Evolutionary conservation across 2,113 vertebrate species (phyloP).

Genomic region (Dicrurus megarhynchus): DNA sequence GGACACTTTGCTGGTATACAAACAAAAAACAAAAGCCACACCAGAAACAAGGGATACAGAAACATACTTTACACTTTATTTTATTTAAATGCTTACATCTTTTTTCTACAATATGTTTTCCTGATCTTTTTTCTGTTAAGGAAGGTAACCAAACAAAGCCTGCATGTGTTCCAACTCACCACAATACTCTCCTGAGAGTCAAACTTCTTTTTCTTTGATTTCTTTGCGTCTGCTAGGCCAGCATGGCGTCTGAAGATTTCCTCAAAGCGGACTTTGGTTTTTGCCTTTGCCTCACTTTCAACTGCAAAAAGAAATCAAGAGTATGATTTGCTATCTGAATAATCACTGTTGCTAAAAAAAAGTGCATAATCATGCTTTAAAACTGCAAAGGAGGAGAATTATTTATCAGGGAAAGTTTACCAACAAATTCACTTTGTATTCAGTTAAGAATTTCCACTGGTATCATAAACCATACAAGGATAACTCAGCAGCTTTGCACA

Average conservation of each 20-base stretch:
- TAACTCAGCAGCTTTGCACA: neutral
- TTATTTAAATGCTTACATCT: neutral
- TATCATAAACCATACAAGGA: neutral
- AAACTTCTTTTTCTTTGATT: slow-evolving; percentile 72
- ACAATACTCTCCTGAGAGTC: slow-evolving; percentile 77
- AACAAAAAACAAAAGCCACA: neutral
- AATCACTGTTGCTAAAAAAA: neutral
- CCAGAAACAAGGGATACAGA: neutral
- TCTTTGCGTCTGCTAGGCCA: slow-evolving; percentile 68
- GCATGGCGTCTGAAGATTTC: slow-evolving; percentile 83
- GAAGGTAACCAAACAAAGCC: neutral
- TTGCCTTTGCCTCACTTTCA: slow-evolving; percentile 87
- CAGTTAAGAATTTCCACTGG: neutral
- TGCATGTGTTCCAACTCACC: slow-evolving; percentile 70
- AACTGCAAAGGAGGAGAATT: neutral
- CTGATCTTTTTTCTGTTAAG: neutral
- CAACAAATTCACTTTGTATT: neutral
- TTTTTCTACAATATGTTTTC: neutral
- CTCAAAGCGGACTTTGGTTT: slow-evolving; percentile 86
- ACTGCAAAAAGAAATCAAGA: slow-evolving; percentile 67
- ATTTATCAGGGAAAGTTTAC: neutral
- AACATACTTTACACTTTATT: neutral
- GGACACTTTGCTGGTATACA: neutral
- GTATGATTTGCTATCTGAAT: neutral
- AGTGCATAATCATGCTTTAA: neutral